Evolutionary conservation across 2,113 vertebrate genomes (phyloP).

Genomic region (Cinclus cinclus): DNA sequence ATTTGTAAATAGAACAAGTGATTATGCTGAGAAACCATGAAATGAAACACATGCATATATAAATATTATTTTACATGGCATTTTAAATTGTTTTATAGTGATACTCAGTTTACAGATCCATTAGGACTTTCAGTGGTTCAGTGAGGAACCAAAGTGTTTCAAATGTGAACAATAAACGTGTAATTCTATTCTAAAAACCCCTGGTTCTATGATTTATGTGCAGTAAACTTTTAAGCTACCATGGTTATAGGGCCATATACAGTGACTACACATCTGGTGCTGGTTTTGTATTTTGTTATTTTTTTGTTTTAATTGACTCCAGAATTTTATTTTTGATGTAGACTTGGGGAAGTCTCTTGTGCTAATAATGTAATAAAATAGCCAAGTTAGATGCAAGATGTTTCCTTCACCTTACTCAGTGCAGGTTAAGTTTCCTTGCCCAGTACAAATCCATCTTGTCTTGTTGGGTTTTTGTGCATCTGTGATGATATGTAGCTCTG

Average conservation of each 20-base stretch:
- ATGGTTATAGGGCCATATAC: not conserved
- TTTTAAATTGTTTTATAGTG: slow-evolving; percentile 69
- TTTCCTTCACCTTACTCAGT: not conserved
- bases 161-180: slow-evolving; percentile 69
- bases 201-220: not conserved
- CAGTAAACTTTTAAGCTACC: not conserved
- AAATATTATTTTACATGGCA: slow-evolving; percentile 68
- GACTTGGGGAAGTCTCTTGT: not conserved
- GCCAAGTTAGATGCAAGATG: not conserved
- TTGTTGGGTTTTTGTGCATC: not conserved
- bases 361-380: not conserved
- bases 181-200: slow-evolving; percentile 40
- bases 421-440: not conserved
- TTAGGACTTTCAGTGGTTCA: slow-evolving; percentile 39
- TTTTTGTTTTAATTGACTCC: not conserved
- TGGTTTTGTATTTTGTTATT: not conserved
- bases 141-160: slow-evolving; percentile 26
- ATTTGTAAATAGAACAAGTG: slow-evolving; percentile 73
- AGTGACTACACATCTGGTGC: not conserved
- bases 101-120: slow-evolving; percentile 67
- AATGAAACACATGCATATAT: slow-evolving; percentile 44
- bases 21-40: slow-evolving; percentile 72
- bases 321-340: not conserved
- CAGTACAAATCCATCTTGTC: not conserved
- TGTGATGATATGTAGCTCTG: not conserved